phyloP scores from a whole-genome alignment of 1,140 invertebrate species.

The Zaprionus taronus region DNA sequence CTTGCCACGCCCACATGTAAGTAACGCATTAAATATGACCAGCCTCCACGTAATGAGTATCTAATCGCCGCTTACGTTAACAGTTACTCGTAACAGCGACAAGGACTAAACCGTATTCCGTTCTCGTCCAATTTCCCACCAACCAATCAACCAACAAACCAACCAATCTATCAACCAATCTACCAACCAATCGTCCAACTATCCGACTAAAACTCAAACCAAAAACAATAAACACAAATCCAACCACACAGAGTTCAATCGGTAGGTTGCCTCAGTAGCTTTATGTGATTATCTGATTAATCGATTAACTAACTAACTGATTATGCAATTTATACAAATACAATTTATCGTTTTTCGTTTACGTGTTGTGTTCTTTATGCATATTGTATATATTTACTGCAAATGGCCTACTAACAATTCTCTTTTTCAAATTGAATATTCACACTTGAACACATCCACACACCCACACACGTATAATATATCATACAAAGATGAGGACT shows the following conservation, averaged over 20 bases:
- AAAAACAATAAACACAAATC: conserved; percentile 20
- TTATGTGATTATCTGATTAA: conserved; percentile 21
- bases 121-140: conserved; percentile 35
- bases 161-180: conserved; percentile 12
- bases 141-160: conserved; percentile 18
- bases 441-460: conserved; percentile 28
- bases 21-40: conserved; percentile 65
- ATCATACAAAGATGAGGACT: conserved; percentile 75
- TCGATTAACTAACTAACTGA: conserved; percentile 17
- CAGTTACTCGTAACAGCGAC: conserved; percentile 66
- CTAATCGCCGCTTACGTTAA: conserved; percentile 75
- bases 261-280: conserved; percentile 58
- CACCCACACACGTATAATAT: conserved; percentile 25
- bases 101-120: conserved; percentile 84
- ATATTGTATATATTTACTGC: conserved; percentile 24
- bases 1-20: conserved; percentile 81
- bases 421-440: conserved; percentile 29
- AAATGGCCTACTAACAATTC: conserved; percentile 65
- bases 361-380: conserved; percentile 1
- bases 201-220: conserved; percentile 25
- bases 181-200: conserved; percentile 10
- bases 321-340: conserved; percentile 5
- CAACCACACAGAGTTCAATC: conserved; percentile 21
- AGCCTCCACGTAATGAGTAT: conserved; percentile 18
- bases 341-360: conserved; percentile 7